Base-by-base conservation (phyloP, 2,113 vertebrate species). In the Pungitius pungitius region DNA sequence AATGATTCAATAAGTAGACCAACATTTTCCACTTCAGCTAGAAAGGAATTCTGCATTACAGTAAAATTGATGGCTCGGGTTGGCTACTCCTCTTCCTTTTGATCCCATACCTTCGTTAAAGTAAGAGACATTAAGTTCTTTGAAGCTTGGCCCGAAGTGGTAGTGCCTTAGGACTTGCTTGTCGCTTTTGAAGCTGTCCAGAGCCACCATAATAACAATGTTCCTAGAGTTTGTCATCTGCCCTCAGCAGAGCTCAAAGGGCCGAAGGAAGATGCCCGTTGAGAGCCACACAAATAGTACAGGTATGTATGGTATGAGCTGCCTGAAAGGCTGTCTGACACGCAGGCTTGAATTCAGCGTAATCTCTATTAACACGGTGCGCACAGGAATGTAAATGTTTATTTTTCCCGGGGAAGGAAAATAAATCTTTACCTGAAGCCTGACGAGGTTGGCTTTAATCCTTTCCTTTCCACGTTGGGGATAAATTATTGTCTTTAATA, bases 271-370 rank as follows among this genome's bases (percentile, higher is more conserved):
- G 80, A 89, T 83, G 82, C 71, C 76, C 88, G 85, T 72, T 76
- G 54, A 83, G 78, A 85, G 81, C 45, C 43, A 65, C 77, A 89
- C 90, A 90, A 26, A 89, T 80, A 58, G 78, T n/a, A 26, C 78
- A 92, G 89, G 93, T 89, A 94, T 94, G 91, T 75, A n/a, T 69
- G 92, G 92, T 85, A 94, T 93, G 92, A 91, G 81, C 78, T 76
- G 92, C 89, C 87, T 93, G 92, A 92, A 90, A 87, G 87, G 80
- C 84, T 85, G 80, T 45, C 90, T 90, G 89, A 89, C 92, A 92
- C 78, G 85, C 76, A 89, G 77, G 52, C 78, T 85, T 85, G 66
- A 82, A 86, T 92, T 84, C 81, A 85, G 72, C 87, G 86, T 91
- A 87, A 91, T 92, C 89, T 92, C 80, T 71, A 87, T 90, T 89